Base-by-base conservation (phyloP, 2,888 invertebrate genomes). In the Dicranocentrus wangi region DNA sequence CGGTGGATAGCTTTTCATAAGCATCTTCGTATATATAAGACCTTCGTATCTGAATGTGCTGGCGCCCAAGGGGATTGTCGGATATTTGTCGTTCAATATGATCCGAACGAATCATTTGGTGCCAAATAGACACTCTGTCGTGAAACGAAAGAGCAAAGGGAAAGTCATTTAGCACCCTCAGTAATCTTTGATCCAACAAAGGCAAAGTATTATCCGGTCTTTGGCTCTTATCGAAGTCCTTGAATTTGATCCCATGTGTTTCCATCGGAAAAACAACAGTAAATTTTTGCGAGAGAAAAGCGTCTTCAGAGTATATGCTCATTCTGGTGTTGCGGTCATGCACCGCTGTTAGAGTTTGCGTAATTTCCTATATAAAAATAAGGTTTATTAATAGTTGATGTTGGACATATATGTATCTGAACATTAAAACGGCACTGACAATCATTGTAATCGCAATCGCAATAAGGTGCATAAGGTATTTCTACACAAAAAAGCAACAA, bases 1-100 rank as follows among this genome's bases (percentile, higher is more conserved):
- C 95, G 1, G 92, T 92, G 0, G 97, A 94, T 2, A 99, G 91
- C 89, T 96, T 96, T 70, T 97, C 97, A 88, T 96, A 98, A 0
- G 99, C 96, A 89, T 99, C 99, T 90, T 99, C 99, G 88, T 99
- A 99, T n/a, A 99, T 91, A 90, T 97, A 96, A 85, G 95, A 94
- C 75, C 99, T 91, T 78, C 97, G 90, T 7, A 96, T 94, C 32
- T 93, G 93, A 42, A 96, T 91, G 86, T 92, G 91, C 85, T 94
- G 85, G 93, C 53, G 92, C 91, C 55, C 61, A n/a, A 70, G 21
- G 2, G 80, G 80, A 79, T 68, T 80, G 0, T 94, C 94, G 86
- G 93, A 93, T 86, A 93, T 90, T 87, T 83, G 75, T 2, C 81
- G 92, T 15, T 93, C 92, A 65, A 91, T 89, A 87, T 93, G 93